Base-by-base conservation (phyloP, 2,797 vertebrate species). In the Leptodactylus fallax region DNA sequence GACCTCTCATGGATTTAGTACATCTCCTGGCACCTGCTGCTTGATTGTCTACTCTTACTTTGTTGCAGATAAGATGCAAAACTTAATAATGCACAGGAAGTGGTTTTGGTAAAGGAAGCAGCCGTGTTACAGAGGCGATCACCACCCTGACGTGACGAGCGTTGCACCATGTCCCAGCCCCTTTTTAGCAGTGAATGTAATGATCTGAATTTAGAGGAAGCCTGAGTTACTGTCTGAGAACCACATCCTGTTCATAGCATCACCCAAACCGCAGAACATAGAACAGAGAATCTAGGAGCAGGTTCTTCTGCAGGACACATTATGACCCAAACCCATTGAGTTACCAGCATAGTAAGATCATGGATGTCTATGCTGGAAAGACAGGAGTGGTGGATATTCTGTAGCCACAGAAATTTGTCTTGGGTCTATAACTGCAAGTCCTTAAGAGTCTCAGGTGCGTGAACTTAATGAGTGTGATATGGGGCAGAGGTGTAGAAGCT, bases 221-320 rank as follows among this genome's bases (percentile, higher is more conserved):
- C 93, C 92, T 91, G 91, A 92, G 79, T 83, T 90, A 91, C 92
- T 89, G 92, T 91, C 92, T 88, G 89, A 92, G 92, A 92, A 90
- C 92, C 88, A 87, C 93, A 94, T 95, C 94, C 94, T 94, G 92
- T 92, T 87, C 85, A 90, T 63, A 92, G 87, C 92, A 84, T 93
- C 93, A 67, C 91, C 89, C 87, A 91, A 94, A 94, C 93, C 94
- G 86, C 93, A 95, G 25, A 67, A 56, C 45, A 10, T 47, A 58
- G 61, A 67, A 72, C 8, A 45, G 21, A 27, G 25, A 71, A 53
- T 11, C 36, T 17, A 58, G 27, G 25, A 21, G 56, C 56, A 80
- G 78, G 56, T 36, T 61, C 25, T 76, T 76, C 45, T 76, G 19
- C 2, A 76, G 72, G 19, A 21, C 72, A 1, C 71, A 4, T 45